These are phyloP conservation scores for Caenorhabditis latens DNA, from an alignment of 1,140 invertebrate species.

Conservation along the genomic window DNA sequence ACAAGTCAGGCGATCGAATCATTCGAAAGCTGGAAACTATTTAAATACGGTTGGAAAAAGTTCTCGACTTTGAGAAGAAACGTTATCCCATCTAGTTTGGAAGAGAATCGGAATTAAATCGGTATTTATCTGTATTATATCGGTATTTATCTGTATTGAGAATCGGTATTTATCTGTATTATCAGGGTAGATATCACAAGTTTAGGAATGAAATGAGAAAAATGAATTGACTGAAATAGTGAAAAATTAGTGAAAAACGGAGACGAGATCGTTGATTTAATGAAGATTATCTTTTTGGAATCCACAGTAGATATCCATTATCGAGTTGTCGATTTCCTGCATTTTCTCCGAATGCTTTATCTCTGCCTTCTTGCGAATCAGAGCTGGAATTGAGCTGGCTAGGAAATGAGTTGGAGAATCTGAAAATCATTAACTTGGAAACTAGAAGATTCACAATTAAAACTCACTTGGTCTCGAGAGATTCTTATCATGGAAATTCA, in stretches of 20 bases:
- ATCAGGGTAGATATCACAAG: constrained; percentile 4
- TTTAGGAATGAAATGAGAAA: constrained; percentile 36
- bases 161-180: constrained; percentile 28
- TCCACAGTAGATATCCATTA: constrained; percentile 3
- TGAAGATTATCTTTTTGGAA: constrained; percentile 42
- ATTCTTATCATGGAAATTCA: constrained; percentile 39
- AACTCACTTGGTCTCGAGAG: constrained; percentile 35
- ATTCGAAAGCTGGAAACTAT: no score
- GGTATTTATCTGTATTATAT: constrained; percentile 22
- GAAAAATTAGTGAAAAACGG: background rate
- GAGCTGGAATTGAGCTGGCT: constrained; percentile 9
- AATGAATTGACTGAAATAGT: background rate
- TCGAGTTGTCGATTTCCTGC: constrained; percentile 9
- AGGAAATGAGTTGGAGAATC: constrained; percentile 28
- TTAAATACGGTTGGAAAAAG: no score
- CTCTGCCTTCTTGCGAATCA: constrained; percentile 28
- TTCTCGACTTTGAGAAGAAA: no score
- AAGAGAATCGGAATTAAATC: no score
- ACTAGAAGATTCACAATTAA: background rate
- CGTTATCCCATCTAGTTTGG: no score
- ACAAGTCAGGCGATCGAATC: no score
- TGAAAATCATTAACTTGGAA: background rate
- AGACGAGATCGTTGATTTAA: background rate
- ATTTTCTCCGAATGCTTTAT: constrained; percentile 30
- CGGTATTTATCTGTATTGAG: constrained; percentile 18